Base-by-base conservation (phyloP, 2,797 vertebrate genomes). In the Fistularia commersonii region DNA sequence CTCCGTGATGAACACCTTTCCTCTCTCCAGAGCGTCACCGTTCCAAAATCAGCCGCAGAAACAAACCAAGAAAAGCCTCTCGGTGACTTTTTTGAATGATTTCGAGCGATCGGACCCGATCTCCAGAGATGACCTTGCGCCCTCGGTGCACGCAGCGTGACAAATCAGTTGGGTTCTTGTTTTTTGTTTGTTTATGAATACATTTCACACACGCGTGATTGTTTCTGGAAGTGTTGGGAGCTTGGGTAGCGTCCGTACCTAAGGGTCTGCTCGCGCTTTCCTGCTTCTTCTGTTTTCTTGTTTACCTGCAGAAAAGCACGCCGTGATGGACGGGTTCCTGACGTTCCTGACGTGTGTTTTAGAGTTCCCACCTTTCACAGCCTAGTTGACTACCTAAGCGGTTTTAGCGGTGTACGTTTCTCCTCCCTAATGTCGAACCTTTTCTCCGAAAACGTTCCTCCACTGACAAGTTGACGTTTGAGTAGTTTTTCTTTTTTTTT, bases 341-440 rank as follows among this genome's bases (percentile, higher is more conserved):
- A 55, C 51, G 57, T 69, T 66, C 50, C 62, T 62, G 45, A 70
- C 41, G 32, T 45, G 58, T 35, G 72, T 51, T 81, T 69, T 66
- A 60, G 70, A 76, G 74, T 61, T 76, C 60, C 54, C 54, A 68
- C 60, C 58, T 70, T 66, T 69, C 43, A 59, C 61, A 6, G 51
- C 67, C 60, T 71, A 67, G 77, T 77, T 77, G 76, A 81, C 86
- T 85, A 83, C 81, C 82, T 87, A 76, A 84, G 77, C 80, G 77
- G 72, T 82, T 82, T 72, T 82, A 81, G 76, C 76, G 69, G 76
- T 77, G 45, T 81, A 81, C 76, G 70, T 56, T 61, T 52, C 55
- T 79, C 63, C 34, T 61, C 52, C 33, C 51, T 59, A 47, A 51
- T 60, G 62, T 80, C 32, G 31, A 32, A 7, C 10, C 6, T 39